Evolutionary conservation across 2,888 invertebrate species (phyloP).

Genomic region (Lordiphosa fenestrarum): DNA sequence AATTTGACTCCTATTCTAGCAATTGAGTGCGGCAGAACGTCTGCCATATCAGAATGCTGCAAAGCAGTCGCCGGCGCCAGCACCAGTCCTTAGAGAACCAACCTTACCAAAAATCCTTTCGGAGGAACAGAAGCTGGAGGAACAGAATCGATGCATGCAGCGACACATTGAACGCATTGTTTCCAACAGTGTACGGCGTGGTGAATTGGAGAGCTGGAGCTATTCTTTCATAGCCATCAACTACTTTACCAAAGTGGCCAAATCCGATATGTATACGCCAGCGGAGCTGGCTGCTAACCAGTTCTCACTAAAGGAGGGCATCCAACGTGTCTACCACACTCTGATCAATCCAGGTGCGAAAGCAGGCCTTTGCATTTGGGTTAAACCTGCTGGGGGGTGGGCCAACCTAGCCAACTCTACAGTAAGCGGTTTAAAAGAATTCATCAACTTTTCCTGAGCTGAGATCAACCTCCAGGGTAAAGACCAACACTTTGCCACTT

Average conservation of each 20-base stretch:
- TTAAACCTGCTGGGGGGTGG: too few species aligned
- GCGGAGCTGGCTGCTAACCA: conserved; percentile 22
- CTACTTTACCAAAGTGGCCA: conserved; percentile 8
- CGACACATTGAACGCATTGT: conserved; percentile 20
- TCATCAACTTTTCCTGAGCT: too few species aligned
- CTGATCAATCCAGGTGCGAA: conserved; percentile 34
- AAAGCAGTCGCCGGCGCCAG: too few species aligned
- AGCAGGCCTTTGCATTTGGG: not conserved
- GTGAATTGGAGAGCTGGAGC: not conserved
- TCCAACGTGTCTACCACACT: conserved; percentile 22
- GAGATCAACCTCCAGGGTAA: too few species aligned
- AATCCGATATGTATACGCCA: conserved; percentile 5
- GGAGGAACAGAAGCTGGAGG: not conserved
- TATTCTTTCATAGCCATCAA: conserved; percentile 36
- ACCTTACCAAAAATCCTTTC: too few species aligned
- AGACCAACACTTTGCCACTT: too few species aligned
- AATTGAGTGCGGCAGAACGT: conserved; percentile 5
- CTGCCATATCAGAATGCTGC: conserved; percentile 2
- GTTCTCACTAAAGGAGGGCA: conserved; percentile 25
- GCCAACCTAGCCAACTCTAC: too few species aligned
- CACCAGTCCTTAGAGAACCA: too few species aligned
- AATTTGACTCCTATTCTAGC: not conserved
- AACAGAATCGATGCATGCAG: not conserved
- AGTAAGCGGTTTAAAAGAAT: too few species aligned
- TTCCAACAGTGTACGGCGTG: not conserved